Base-by-base conservation (phyloP, 2,888 invertebrate species). In the Tachina lurida region DNA sequence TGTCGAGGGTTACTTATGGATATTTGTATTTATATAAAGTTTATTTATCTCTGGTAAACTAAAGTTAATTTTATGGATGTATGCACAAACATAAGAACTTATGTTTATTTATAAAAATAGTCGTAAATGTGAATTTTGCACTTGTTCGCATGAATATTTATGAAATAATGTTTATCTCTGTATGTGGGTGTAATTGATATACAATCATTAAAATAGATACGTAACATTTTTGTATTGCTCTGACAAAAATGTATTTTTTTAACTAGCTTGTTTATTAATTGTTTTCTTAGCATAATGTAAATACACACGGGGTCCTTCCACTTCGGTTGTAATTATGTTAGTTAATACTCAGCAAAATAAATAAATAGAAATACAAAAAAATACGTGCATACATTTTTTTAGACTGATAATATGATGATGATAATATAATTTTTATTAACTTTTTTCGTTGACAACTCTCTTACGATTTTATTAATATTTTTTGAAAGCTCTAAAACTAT, bases 291-390 rank as follows among this genome's bases (percentile, higher is more conserved):
- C 41, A 47, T 60, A 60, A 49, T 67, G 70, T 56, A 63, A 65
- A 58, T 22, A 71, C 49, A 71, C 70, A 17, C 39, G n/a, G 52
- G 22, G 3, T 63, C 31, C 70, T 73, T 47, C 17, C 47, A 17
- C 73, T 67, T 52, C 43, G 10, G 13, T 31, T 12, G 15, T 17
- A 49, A 1, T 17, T 52, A 54, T 70, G 63, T 22, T 12, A 31
- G 71, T 39, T 47, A 67, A 58, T 43, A 70, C 13, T 3, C 13
- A 22, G 31, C 31, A 5, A 31, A 31, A 31, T 31, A 7, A 31
- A 31, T 31, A 31, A 31, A 41, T 58, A 31, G 9, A 15, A 60
- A 22, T 7, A 31, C 31, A 31, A 12, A 22, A 12, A 22, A 39
- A 39, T 8, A n/a, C 2, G 15, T n/a, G 8, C n/a, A 3, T 39